Percentiles rank a stretch among this genome's conserved stretches.
Evolutionary conservation across 2,797 vertebrate genomes (phyloP).

Genomic region (Galagoides demidoff): DNA sequence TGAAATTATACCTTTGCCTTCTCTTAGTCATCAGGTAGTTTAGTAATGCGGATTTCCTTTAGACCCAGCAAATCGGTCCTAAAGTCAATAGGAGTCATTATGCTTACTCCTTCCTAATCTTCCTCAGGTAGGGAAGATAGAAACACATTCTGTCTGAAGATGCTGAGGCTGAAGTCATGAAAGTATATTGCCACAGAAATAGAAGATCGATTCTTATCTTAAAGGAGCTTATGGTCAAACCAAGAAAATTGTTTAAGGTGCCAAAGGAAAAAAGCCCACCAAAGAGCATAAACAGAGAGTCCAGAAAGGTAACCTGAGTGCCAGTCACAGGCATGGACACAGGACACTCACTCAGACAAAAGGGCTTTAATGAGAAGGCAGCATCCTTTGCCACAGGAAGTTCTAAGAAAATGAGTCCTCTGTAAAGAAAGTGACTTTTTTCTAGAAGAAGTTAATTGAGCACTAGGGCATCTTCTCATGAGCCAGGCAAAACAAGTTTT

Average conservation of each 20-base stretch:
- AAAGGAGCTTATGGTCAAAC: slow-evolving; percentile 25
- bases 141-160: slow-evolving; percentile 15
- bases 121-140: slow-evolving; percentile 38
- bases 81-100: neutral
- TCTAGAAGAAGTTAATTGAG: neutral
- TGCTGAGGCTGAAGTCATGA: neutral
- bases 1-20: neutral
- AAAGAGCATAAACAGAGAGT: neutral
- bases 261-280: neutral
- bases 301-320: neutral
- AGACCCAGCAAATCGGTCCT: neutral
- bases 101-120: neutral
- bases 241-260: slow-evolving; percentile 37
- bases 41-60: neutral
- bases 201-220: neutral
- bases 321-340: neutral
- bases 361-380: neutral
- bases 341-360: neutral
- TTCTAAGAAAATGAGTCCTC: neutral
- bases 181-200: neutral
- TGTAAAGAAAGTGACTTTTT: neutral
- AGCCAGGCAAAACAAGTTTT: neutral
- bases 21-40: neutral
- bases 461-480: neutral
- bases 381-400: neutral